A percentile compares a stretch with the other conserved stretches of the same genome.
phyloP scores from a whole-genome alignment of 2,797 vertebrate species.

The Sebastolobus altivelis region DNA sequence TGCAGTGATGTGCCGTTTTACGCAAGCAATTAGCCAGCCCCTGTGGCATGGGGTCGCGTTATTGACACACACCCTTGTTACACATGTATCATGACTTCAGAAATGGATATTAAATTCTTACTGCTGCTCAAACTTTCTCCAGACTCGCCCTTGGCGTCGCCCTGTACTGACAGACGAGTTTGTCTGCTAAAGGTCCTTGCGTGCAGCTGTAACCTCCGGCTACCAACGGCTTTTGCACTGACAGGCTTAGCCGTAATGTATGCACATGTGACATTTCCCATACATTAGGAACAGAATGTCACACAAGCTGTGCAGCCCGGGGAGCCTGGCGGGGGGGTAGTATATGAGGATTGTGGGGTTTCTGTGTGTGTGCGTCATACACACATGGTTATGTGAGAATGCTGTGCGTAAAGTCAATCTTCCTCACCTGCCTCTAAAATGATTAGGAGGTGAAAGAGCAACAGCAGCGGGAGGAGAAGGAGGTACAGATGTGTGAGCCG shows the following conservation, averaged over 20 bases:
- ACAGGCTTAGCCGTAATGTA: constrained; percentile 52
- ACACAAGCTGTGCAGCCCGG: constrained; percentile 60
- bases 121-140: constrained; percentile 19
- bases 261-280: constrained; percentile 68
- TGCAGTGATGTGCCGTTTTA: constrained; percentile 29
- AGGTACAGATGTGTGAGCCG: constrained; percentile 38
- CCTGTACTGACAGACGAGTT: constrained; percentile 15
- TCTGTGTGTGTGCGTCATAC: not conserved
- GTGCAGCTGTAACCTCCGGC: constrained; percentile 54
- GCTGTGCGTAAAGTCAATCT: not conserved
- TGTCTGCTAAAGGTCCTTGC: constrained; percentile 52
- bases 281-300: constrained; percentile 69
- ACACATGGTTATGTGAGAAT: not conserved
- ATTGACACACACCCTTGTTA: constrained; percentile 3
- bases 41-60: constrained; percentile 12
- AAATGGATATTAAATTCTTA: constrained; percentile 14
- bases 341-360: constrained; percentile 10
- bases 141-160: not conserved
- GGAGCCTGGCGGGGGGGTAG: constrained; percentile 42
- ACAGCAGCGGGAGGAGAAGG: constrained; percentile 33
- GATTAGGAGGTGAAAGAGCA: constrained; percentile 55
- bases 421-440: constrained; percentile 32
- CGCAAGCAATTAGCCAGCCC: constrained; percentile 16
- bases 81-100: not conserved
- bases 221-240: constrained; percentile 37